Percentiles rank a stretch among this genome's conserved stretches.
phyloP scores from a whole-genome alignment of 1,140 invertebrate genomes.

The Drosophila rhopaloa region DNA sequence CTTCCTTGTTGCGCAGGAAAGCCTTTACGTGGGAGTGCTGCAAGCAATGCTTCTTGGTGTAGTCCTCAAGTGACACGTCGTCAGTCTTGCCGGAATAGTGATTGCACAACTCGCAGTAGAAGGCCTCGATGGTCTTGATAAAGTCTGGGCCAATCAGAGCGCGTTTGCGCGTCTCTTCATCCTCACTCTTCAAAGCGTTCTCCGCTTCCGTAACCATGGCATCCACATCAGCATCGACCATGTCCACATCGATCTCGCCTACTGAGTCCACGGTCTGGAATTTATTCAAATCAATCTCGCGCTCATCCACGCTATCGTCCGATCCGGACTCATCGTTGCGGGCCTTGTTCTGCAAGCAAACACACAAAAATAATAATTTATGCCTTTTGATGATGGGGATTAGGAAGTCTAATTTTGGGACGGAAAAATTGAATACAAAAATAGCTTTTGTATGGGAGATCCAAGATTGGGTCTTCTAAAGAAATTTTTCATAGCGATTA shows the following conservation, averaged over 20 bases:
- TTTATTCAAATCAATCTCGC: constrained; percentile 91
- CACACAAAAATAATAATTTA: neutral
- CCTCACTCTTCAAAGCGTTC: constrained; percentile 86
- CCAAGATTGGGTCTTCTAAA: neutral
- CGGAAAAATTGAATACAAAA: neutral
- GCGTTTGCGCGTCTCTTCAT: constrained; percentile 88
- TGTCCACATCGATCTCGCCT: constrained; percentile 91
- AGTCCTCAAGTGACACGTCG: constrained; percentile 86
- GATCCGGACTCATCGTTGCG: constrained; percentile 81
- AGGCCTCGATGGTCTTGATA: constrained; percentile 90
- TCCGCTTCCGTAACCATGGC: constrained; percentile 74
- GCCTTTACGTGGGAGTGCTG: constrained; percentile 89
- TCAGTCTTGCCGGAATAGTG: constrained; percentile 88
- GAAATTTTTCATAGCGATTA: neutral
- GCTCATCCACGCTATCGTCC: constrained; percentile 88
- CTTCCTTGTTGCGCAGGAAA: constrained; percentile 90
- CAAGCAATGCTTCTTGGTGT: constrained; percentile 89
- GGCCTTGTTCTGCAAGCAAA: constrained; percentile 86
- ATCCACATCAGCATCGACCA: constrained; percentile 78
- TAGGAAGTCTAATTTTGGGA: neutral
- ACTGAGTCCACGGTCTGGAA: constrained; percentile 94
- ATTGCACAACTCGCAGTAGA: constrained; percentile 90
- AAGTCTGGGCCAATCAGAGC: constrained; percentile 91
- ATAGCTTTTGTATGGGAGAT: neutral
- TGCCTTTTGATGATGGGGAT: neutral